Evolutionary conservation across 2,888 invertebrate species (phyloP), one percentile per base, ranked within the genome.

Genomic region (Nephrotoma appendiculata): DNA sequence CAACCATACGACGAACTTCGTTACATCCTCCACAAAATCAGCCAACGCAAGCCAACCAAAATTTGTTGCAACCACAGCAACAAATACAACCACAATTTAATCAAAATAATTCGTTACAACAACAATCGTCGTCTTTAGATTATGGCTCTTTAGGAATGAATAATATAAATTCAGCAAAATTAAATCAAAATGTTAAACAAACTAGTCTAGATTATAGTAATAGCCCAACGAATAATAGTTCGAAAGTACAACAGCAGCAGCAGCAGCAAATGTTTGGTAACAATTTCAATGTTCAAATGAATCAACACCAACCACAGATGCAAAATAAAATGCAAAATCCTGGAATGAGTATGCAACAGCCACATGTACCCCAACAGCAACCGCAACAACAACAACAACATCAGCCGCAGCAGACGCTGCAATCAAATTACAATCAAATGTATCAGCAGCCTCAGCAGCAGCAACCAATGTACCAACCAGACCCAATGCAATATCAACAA

Each of bases 11-110:
- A 87, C 86, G 88, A 84, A 85, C 88, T 11, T 88, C 88, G 9
- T 90, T 87, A 83, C 84, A 15, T 91, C 90, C 88, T 89, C 90
- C 88, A 92, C 92, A 88, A 90, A 92, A 31, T 90, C 92, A 89
- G 90, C 92, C 87, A 88, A 91, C 6, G 92, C 92, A 89, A 88
- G 31, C 71, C 2, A 71, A 71, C 31, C 89, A 84, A 88, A 88
- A 87, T 88, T 88, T 87, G 88, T 88, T 86, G 88, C 88, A 85
- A 87, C 87, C 31, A 41, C 86, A 88, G 86, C 87, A 45, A n/a
- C 86, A 41, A 42, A n/a, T 3, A 15, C 86, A 71, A 43, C 86
- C 52, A 42, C 86, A 45, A 87, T 87, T 87, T 5, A 71, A 71
- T 71, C 88, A 88, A 87, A 88, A 88, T 84, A 19, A 42, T 5